Base-by-base conservation (phyloP, 2,888 invertebrate species). In the Ophioninae sp. region DNA sequence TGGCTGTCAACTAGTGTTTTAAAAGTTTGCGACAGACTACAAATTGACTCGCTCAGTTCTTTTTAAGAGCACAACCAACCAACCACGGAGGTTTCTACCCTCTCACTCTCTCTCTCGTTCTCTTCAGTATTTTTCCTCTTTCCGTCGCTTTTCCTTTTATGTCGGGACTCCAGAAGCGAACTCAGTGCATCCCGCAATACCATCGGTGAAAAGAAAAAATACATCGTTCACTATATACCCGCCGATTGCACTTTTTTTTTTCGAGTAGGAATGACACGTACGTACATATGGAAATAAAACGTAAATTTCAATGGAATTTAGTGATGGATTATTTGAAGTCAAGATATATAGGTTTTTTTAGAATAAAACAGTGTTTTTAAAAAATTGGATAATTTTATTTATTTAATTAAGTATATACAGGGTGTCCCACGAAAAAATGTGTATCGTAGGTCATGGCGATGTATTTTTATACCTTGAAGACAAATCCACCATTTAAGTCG, bases 1-100 rank as follows among this genome's bases (percentile, higher is more conserved):
- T 88, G 90, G 90, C 91, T 92, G 93, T 93, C 92, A 93, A 92
- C 92, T 92, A 92, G 92, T 92, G 93, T 93, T 93, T 93, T 92
- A 93, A 92, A 93, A 92, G 91, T 92, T 93, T 92, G 89, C 92
- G 93, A 93, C 92, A 92, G 93, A 91, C 92, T 93, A 93, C 93
- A 93, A 93, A 93, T 93, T 93, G 93, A 91, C 91, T 92, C 91
- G 92, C 92, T 92, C 93, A 92, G 92, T 91, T 92, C 92, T 93
- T 92, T 93, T 92, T 92, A 92, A 92, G 91, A 92, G 92, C 92
- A 90, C 89, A 87, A 79, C 86, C 91, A 90, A 90, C 91, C 90
- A 90, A 90, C 91, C 90, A 87, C 89, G 89, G 89, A 88, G 86
- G 81, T 79, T 67, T 78, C 86, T 88, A 82, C 80, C 81, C 84